Evolutionary conservation across 1,140 invertebrate genomes (phyloP), one percentile per base, ranked within the genome.

Genomic region (Polypedilum vanderplanki): DNA sequence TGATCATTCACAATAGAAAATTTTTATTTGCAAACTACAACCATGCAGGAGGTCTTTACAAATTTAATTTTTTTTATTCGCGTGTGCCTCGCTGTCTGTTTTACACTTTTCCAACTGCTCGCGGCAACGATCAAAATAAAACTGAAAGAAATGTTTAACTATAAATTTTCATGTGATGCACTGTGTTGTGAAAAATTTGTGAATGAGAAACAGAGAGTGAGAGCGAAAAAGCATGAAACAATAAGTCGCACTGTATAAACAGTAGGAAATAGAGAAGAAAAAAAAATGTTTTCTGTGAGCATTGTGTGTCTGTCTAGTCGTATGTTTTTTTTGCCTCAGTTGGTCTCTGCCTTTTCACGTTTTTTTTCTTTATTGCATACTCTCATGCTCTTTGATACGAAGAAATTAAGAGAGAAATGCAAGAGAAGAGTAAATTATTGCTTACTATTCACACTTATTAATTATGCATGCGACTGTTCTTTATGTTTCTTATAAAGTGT

Each of bases 111-210:
- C 17, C 65, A 18, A 70, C 65, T 70, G 65, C 17, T 70, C 65
- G 15, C 9, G 15, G 65, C 65, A 7, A 70, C 65, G 65, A 70
- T 70, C 65, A 70, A 70, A 70, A 70, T 70, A 22, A 70, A 70
- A 70, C 65, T 70, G 18, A 70, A 70, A 57, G 46, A 57, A 57
- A 57, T 12, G 4, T 57, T 57, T 57, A 33, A 33, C 15, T 46
- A 46, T 4, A 57, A 57, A 4, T 15, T 57, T 57, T 57, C n/a
- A n/a, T 57, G 46, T 57, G 46, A 33, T 33, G 24, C 24, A 33
- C 24, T 33, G 24, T 33, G 24, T 33, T 33, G 24, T 33, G 24
- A 33, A 33, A 33, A 33, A 33, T 15, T n/a, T 57, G 46, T 57
- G 4, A 57, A 57, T 57, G 46, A 12, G 24, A 33, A 33, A 57